Percentiles rank a stretch among this genome's conserved stretches.
Conservation (phyloP, 2,888 invertebrate species). For the Hemistola chrysoprasaria region DNA sequence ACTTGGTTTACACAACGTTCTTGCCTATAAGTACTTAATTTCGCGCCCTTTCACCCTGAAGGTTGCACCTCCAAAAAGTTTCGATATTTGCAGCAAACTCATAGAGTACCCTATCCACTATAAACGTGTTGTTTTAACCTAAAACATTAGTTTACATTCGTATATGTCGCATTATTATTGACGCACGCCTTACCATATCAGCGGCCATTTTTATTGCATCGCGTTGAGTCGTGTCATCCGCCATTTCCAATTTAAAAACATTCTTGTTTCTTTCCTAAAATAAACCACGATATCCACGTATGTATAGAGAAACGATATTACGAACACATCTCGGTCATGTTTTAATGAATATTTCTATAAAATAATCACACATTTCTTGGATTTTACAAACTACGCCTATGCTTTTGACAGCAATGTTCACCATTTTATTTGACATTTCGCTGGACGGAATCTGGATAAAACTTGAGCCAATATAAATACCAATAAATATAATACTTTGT, state of each 20-base stretch:
- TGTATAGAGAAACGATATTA: slow-evolving; percentile 45
- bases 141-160: slow-evolving; percentile 15
- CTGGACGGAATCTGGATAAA: slow-evolving; percentile 41
- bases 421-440: slow-evolving; percentile 80
- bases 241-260: slow-evolving; percentile 72
- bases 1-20: slow-evolving; percentile 37
- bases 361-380: slow-evolving; percentile 62
- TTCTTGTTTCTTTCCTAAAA: slow-evolving; percentile 49
- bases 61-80: slow-evolving; percentile 21
- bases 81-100: slow-evolving; percentile 3
- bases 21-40: too few relatives aligned
- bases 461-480: slow-evolving; percentile 56
- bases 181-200: slow-evolving; percentile 80
- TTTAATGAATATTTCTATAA: slow-evolving; percentile 51
- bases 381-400: slow-evolving; percentile 72
- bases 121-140: not conserved
- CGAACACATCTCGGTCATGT: slow-evolving; percentile 58
- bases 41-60: slow-evolving; percentile 78
- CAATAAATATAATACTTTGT: slow-evolving; percentile 39
- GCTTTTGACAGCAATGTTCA: slow-evolving; percentile 70
- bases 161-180: slow-evolving; percentile 59
- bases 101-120: not conserved
- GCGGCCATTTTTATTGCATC: slow-evolving; percentile 82
- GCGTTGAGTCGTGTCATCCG: slow-evolving; percentile 82
- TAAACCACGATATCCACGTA: slow-evolving; percentile 53